Evolutionary conservation across 2,797 vertebrate species (phyloP).

Genomic region (Hozukius guyotensis): DNA sequence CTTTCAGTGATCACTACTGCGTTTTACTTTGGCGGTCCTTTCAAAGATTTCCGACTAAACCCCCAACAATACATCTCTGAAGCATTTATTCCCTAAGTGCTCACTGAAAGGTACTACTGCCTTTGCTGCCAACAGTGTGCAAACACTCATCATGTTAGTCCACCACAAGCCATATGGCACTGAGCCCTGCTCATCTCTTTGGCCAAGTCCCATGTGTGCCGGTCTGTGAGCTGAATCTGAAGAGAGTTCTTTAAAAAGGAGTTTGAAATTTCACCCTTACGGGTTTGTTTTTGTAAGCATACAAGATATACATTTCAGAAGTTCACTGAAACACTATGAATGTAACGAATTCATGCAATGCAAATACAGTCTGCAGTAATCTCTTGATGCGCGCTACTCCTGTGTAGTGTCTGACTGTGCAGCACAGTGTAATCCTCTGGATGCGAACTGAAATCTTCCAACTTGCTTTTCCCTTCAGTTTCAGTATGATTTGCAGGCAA

Average conservation of each 20-base stretch:
- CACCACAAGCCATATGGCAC: not conserved
- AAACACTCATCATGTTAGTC: conserved; percentile 1
- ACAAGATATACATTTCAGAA: not conserved
- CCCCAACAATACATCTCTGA: not conserved
- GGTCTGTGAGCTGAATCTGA: not conserved
- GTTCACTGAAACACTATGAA: not conserved
- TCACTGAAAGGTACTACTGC: not conserved
- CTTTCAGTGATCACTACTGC: not conserved
- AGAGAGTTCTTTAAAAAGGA: not conserved
- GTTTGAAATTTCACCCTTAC: not conserved
- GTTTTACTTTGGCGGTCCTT: not conserved
- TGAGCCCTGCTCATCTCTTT: not conserved
- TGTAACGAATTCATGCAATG: not conserved
- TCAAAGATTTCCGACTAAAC: not conserved
- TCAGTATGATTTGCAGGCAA: conserved; percentile 4
- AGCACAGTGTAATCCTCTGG: not conserved
- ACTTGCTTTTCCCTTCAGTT: conserved; percentile 13
- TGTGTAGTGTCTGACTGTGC: not conserved
- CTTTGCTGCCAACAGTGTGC: not conserved
- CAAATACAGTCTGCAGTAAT: not conserved
- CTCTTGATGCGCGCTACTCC: not conserved
- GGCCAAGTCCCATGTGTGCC: not conserved
- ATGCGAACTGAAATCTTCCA: not conserved
- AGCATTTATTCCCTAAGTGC: not conserved
- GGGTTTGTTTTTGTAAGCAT: not conserved